phyloP scores from a whole-genome alignment of 2,113 vertebrate species.

The Cygnus atratus region DNA sequence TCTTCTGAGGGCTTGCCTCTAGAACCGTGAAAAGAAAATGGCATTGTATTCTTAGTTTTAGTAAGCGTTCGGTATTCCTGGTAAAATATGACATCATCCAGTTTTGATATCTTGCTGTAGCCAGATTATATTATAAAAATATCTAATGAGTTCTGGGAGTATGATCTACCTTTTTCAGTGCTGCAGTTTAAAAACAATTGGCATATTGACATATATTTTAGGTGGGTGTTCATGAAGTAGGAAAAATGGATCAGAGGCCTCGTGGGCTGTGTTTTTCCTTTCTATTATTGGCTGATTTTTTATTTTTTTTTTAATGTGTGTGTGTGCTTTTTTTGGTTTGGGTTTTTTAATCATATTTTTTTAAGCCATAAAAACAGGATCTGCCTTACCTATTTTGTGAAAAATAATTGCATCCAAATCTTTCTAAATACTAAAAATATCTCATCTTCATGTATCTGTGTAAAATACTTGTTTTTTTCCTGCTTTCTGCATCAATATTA shows the following conservation, averaged over 20 bases:
- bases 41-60: neutral
- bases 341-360: neutral
- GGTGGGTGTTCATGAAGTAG: neutral
- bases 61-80: neutral
- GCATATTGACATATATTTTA: conserved; percentile 2
- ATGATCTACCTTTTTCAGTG: neutral
- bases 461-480: neutral
- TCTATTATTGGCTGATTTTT: neutral
- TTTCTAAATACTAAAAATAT: neutral
- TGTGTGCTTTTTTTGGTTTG: too few relatives aligned
- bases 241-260: neutral
- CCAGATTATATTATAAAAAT: neutral
- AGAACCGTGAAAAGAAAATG: neutral
- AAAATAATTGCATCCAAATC: neutral
- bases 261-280: neutral
- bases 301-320: too few relatives aligned
- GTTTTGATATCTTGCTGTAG: neutral
- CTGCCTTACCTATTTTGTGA: neutral
- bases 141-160: neutral
- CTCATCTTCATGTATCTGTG: neutral
- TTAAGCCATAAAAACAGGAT: neutral
- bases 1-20: neutral
- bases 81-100: neutral
- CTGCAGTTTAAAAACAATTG: neutral
- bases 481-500: neutral